Conservation (phyloP, 2,888 invertebrate genomes). For the Xanthorhoe spadicearia region DNA sequence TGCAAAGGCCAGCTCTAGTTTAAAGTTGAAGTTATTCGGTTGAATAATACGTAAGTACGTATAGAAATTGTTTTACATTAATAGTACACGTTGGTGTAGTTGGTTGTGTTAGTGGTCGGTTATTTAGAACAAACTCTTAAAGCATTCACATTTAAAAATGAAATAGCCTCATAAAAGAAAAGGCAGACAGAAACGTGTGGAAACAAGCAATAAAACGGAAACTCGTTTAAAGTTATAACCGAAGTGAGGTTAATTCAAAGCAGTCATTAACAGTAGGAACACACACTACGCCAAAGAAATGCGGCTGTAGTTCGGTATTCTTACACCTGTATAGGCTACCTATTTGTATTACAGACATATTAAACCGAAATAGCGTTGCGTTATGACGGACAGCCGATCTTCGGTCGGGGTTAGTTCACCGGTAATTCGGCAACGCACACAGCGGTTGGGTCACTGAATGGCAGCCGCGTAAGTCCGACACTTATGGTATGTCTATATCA, state of each 20-base stretch:
- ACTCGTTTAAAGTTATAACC: slow-evolving; percentile 6
- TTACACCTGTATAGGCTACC: no score
- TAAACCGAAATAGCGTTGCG: no score
- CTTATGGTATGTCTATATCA: no score
- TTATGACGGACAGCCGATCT: no score
- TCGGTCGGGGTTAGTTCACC: no score
- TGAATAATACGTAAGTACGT: not conserved
- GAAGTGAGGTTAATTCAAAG: not conserved
- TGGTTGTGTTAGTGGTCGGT: not conserved
- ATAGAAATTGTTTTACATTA: not conserved
- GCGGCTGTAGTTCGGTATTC: no score
- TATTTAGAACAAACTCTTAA: not conserved
- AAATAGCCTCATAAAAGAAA: not conserved
- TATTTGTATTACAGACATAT: no score
- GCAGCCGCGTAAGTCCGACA: no score
- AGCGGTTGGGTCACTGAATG: no score
- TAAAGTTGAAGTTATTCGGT: not conserved
- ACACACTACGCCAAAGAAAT: no score
- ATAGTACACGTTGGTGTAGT: not conserved
- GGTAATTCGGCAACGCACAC: no score
- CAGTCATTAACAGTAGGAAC: slow-evolving; percentile 3
- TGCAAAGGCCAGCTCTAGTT: not conserved
- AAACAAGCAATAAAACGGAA: slow-evolving; percentile 5
- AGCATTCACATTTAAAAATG: not conserved
- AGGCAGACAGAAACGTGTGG: not conserved